phyloP scores from a whole-genome alignment of 2,113 vertebrate species.

The Bucco capensis region DNA sequence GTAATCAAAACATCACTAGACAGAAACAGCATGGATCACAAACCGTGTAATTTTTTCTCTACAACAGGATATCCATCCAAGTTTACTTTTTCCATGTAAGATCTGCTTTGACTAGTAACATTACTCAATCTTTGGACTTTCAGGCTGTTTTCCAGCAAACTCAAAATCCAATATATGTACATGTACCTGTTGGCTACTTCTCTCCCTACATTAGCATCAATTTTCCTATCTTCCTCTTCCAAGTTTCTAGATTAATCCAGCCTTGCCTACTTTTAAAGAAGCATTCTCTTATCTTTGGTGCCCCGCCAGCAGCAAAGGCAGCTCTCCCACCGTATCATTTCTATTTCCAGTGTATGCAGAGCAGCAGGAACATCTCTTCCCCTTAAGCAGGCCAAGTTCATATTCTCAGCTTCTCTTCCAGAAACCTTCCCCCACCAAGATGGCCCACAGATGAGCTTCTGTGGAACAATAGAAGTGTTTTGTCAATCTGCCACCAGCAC shows the following conservation, averaged over 20 bases:
- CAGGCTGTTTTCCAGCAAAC: not conserved
- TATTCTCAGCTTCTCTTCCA: not conserved
- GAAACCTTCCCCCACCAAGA: not conserved
- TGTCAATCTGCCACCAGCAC: not conserved
- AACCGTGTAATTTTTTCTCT: not conserved
- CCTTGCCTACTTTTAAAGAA: not conserved
- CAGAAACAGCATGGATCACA: not conserved
- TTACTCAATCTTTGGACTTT: not conserved
- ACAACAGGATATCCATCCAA: not conserved
- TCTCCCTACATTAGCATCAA: not conserved
- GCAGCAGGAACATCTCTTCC: not conserved
- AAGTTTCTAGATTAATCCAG: not conserved
- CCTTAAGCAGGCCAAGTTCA: not conserved
- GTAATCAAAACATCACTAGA: not conserved
- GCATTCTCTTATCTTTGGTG: not conserved
- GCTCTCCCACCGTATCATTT: not conserved
- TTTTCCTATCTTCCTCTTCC: not conserved
- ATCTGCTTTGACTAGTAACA: not conserved
- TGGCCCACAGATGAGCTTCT: not conserved
- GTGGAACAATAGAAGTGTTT: not conserved
- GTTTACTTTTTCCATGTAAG: not conserved
- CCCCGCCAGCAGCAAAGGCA: not conserved
- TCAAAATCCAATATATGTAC: rapidly evolving
- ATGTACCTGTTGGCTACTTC: not conserved
- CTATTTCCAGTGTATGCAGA: not conserved